Evolutionary conservation across 2,113 vertebrate species (phyloP), one percentile per base, ranked within the genome.

Genomic region (Noctilio leporinus): DNA sequence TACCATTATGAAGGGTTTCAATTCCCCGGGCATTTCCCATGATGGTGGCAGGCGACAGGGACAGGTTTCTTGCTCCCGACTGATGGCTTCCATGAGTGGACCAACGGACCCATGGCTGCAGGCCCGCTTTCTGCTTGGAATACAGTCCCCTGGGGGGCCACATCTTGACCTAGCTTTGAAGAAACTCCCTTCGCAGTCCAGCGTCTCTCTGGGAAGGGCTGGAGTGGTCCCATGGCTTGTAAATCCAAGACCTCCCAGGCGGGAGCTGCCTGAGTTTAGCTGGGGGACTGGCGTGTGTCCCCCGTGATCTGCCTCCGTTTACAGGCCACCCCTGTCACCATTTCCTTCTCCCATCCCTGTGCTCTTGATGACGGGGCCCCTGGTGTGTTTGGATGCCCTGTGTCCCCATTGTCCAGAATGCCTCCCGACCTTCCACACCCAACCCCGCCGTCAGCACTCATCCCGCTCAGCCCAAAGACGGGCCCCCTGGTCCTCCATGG

Each of bases 291-390:
- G 40, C 47, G 19, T 4, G 0, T 4, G 11, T 5, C 47, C 59
- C 40, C 16, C 0, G 1, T 4, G 38, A 45, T 40, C 22, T 72
- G 73, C 78, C 43, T 28, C 7, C 5, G 3, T 19, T 30, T 11
- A 1, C 22, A 0, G 8, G 10, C 30, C 22, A 20, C 16, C 17
- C 9, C 16, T 4, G 3, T 28, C 19, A 8, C 14, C 10, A 3
- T 10, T 26, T 40, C 11, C 65, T 6, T 20, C 10, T 28, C 2
- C 0, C 12, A 24, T 1, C 4, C 22, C 72, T 0, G 0, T 3
- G 33, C 14, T 33, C 45, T 45, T 10, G 43, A 8, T 7, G 15
- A 15, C 14, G 0, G 15, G 51, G 20, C 0, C 0, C 30, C 16
- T 49, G 69, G 26, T 22, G 9, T 62, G 55, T 55, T 47, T 35